Percentiles rank a stretch among this genome's conserved stretches.
Evolutionary conservation across 2,113 vertebrate species (phyloP).

Genomic region (Oncorhynchus mykiss): DNA sequence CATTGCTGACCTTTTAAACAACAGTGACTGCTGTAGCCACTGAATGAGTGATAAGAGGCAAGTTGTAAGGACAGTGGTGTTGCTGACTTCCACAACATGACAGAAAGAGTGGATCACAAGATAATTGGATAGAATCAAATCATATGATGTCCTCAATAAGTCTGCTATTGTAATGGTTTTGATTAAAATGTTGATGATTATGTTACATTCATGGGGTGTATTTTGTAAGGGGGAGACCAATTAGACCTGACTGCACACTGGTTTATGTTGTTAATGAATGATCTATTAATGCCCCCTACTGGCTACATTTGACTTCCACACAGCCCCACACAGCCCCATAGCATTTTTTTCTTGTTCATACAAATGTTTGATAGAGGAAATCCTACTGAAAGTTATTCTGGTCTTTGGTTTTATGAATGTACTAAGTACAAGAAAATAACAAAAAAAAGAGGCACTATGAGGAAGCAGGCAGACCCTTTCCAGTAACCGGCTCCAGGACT

Average conservation of each 20-base stretch:
- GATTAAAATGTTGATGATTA: neutral
- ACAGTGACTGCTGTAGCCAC: neutral
- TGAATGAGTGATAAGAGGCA: neutral
- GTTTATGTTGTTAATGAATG: neutral
- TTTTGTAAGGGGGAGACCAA: neutral
- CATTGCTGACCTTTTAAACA: neutral
- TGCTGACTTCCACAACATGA: neutral
- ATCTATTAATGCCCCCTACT: conserved; percentile 22
- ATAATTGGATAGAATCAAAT: neutral
- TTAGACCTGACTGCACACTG: neutral
- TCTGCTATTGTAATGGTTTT: neutral
- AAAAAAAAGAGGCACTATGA: conserved; percentile 19
- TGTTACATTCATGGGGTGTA: neutral
- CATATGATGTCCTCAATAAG: neutral
- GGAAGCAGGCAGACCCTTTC: conserved; percentile 29
- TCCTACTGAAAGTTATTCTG: neutral
- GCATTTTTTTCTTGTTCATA: neutral
- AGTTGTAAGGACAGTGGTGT: neutral
- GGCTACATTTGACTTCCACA: conserved; percentile 1
- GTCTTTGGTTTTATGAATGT: conserved; percentile 27
- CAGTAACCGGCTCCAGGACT: conserved; percentile 39
- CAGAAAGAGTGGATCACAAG: neutral
- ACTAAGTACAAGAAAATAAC: conserved; percentile 10
- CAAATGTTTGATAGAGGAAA: neutral
- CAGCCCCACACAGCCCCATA: neutral